Evolutionary conservation across 2,888 invertebrate species (phyloP).

Genomic region (Pachymerium ferrugineum): DNA sequence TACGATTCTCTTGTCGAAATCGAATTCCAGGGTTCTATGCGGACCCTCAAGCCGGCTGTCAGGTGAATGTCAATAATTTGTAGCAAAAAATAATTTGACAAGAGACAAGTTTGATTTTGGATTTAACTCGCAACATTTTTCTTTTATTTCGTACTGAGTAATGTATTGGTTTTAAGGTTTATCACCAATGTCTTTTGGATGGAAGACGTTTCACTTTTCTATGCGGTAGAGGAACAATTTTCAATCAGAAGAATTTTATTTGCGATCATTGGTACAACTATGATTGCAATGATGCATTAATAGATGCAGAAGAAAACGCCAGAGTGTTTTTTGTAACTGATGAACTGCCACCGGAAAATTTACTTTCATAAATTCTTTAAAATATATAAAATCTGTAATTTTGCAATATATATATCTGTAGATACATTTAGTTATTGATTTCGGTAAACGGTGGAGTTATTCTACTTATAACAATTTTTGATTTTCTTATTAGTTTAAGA

Average conservation of each 20-base stretch:
- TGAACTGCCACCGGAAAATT: not conserved
- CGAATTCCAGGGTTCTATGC: conserved; percentile 34
- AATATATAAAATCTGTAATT: too few relatives aligned
- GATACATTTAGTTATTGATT: too few relatives aligned
- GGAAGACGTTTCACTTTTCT: conserved; percentile 40
- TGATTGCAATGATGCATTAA: conserved; percentile 32
- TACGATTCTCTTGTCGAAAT: conserved; percentile 33
- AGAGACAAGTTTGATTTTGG: not conserved
- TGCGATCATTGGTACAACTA: conserved; percentile 42
- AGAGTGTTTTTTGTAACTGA: conserved; percentile 12
- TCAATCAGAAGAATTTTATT: conserved; percentile 41
- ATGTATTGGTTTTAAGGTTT: conserved; percentile 37
- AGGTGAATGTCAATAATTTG: conserved; percentile 28
- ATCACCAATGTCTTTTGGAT: conserved; percentile 41
- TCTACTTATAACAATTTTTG: too few relatives aligned
- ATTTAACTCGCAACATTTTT: not conserved
- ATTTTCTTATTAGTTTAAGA: too few relatives aligned
- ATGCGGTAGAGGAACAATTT: conserved; percentile 42
- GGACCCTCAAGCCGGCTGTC: conserved; percentile 33
- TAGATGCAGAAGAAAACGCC: conserved; percentile 30
- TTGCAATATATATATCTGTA: too few relatives aligned
- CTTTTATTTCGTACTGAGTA: not conserved
- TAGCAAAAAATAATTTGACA: not conserved
- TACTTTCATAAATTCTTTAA: too few relatives aligned
- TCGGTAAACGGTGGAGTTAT: too few relatives aligned